These are phyloP conservation scores for Rhynchonema sp. DNA, from an alignment of 2,888 invertebrate species.

Conservation along the genomic window DNA sequence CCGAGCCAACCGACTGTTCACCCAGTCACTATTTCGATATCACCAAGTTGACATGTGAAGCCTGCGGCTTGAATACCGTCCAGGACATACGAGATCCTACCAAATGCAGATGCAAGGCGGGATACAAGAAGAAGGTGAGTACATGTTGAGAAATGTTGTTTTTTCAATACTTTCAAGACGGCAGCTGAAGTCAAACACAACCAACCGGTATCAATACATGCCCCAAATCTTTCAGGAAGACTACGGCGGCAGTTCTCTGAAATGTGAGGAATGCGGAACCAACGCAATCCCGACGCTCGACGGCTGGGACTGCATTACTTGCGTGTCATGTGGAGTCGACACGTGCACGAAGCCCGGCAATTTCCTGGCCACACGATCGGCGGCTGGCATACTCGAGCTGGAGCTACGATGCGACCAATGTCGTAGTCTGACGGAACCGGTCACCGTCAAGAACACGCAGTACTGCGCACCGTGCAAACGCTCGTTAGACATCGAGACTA, in stretches of 20 bases:
- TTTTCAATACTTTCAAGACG: neutral
- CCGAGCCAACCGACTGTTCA: neutral
- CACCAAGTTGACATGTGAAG: slow-evolving; percentile 4
- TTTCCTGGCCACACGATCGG: neutral
- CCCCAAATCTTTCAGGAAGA: neutral
- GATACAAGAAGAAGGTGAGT: neutral
- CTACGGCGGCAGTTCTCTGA: neutral
- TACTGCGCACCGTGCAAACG: neutral
- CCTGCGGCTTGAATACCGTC: slow-evolving; percentile 5
- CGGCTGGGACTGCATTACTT: neutral
- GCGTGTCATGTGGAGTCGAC: neutral
- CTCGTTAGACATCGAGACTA: neutral
- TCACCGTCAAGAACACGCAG: no score
- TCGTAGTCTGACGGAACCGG: neutral
- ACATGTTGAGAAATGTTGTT: neutral
- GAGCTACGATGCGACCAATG: neutral
- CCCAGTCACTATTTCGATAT: slow-evolving; percentile 6
- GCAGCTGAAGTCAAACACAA: neutral
- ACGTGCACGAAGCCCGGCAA: neutral
- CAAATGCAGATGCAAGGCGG: neutral
- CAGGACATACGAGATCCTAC: neutral
- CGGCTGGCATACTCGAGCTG: neutral
- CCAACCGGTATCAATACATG: neutral
- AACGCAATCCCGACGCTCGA: neutral
- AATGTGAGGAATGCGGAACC: neutral